Percentiles rank a stretch among this genome's conserved stretches.
phyloP scores from a whole-genome alignment of 2,113 vertebrate genomes.

The Myiopsitta monachus region DNA sequence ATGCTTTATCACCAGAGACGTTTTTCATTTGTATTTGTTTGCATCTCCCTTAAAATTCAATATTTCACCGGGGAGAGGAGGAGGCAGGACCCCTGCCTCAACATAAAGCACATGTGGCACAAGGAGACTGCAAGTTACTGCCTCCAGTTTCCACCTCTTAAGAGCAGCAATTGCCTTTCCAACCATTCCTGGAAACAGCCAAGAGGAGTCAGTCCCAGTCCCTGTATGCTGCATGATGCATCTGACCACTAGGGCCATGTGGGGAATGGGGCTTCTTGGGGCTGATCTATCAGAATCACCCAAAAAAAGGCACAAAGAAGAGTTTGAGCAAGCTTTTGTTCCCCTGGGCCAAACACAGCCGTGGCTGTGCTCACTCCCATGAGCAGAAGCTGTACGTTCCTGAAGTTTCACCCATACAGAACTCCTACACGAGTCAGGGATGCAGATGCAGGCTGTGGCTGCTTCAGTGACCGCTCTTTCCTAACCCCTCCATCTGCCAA shows the following conservation, averaged over 20 bases:
- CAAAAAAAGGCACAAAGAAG: not conserved
- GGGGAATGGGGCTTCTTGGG: not conserved
- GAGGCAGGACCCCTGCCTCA: not conserved
- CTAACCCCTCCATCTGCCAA: not conserved
- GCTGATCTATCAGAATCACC: not conserved
- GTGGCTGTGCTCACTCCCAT: not conserved
- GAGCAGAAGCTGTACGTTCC: not conserved
- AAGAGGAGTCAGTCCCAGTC: not conserved
- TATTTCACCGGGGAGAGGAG: constrained; percentile 43
- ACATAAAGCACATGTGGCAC: constrained; percentile 31
- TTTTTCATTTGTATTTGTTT: constrained; percentile 65
- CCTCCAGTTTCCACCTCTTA: not conserved
- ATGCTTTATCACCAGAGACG: constrained; percentile 48
- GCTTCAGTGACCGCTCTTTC: not conserved
- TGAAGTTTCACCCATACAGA: not conserved
- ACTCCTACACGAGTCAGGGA: fast-evolving
- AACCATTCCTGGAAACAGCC: not conserved
- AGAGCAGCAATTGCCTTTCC: not conserved
- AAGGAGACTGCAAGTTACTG: constrained; percentile 28
- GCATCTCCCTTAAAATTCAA: constrained; percentile 58
- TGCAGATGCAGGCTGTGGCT: not conserved
- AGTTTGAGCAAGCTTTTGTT: not conserved
- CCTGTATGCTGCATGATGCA: fast-evolving
- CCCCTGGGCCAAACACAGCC: no score
- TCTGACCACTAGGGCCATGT: fast-evolving